A percentile compares a stretch with the other conserved stretches of the same genome.
Conservation (phyloP, 2,797 vertebrate species). For the Lithobates pipiens region DNA sequence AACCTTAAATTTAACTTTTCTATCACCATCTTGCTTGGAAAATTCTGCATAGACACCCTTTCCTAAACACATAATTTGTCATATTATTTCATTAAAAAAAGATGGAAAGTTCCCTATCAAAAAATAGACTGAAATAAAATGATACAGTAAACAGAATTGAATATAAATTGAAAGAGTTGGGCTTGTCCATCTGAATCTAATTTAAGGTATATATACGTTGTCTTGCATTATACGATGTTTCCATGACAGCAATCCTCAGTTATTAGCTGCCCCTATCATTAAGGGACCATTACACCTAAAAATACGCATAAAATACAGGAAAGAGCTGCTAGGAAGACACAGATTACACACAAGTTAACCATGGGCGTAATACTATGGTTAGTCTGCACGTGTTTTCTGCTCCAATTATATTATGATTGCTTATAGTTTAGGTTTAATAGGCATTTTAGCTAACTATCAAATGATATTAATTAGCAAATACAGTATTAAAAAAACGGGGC, state of each 20-base stretch:
- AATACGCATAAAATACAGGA: constrained; percentile 4
- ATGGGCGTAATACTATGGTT: not conserved
- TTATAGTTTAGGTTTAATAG: not conserved
- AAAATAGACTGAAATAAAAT: not conserved
- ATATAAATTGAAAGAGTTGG: not conserved
- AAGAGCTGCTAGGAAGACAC: not conserved
- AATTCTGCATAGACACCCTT: too few species aligned
- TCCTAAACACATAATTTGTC: too few species aligned
- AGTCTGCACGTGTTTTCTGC: not conserved
- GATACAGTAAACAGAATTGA: not conserved
- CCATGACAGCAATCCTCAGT: not conserved
- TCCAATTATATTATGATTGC: not conserved
- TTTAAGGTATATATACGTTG: not conserved
- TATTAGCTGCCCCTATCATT: not conserved
- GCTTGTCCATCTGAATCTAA: not conserved
- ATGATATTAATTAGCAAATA: too few species aligned
- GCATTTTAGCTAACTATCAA: not conserved
- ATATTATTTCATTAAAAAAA: too few species aligned
- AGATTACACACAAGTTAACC: not conserved
- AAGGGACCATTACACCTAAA: not conserved
- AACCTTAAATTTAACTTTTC: too few species aligned
- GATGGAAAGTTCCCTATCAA: not conserved
- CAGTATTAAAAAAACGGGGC: too few species aligned
- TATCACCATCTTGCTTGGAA: too few species aligned
- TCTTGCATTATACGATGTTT: not conserved